Evolutionary conservation across 1,140 invertebrate species (phyloP).

Genomic region (Colletes gigas): DNA sequence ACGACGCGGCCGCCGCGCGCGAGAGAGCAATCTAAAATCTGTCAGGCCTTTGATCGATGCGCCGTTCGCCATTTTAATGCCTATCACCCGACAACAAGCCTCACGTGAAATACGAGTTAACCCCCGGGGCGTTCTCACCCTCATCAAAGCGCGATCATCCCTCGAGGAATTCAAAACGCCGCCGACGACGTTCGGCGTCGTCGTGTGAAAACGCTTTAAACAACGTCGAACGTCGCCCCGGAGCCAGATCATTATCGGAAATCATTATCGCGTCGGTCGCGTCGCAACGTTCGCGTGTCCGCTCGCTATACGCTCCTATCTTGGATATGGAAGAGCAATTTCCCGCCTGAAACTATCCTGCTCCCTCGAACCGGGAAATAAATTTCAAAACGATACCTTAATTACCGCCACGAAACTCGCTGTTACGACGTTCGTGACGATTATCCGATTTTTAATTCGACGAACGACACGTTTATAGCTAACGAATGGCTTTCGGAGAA

Average conservation of each 20-base stretch:
- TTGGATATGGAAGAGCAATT: not conserved
- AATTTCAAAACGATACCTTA: conserved; percentile 1
- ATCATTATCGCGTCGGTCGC: conserved; percentile 49
- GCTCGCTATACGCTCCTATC: not conserved
- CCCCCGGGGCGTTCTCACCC: conserved; percentile 74
- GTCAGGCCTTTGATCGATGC: conserved; percentile 80
- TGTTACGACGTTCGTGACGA: not conserved
- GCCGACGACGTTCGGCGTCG: conserved; percentile 6
- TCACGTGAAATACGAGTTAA: conserved; percentile 78
- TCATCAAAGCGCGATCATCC: conserved; percentile 77
- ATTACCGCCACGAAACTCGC: not conserved
- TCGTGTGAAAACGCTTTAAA: conserved; percentile 76
- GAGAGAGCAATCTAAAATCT: conserved; percentile 79
- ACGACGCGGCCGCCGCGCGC: conserved; percentile 50
- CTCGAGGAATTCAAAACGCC: conserved; percentile 77
- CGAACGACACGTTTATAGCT: not conserved
- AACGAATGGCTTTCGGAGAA: too few relatives aligned
- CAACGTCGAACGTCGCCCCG: conserved; percentile 33
- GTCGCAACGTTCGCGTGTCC: not conserved
- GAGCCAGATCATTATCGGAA: conserved; percentile 51
- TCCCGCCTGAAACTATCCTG: not conserved
- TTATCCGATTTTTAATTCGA: conserved; percentile 7
- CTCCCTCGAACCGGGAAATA: not conserved
- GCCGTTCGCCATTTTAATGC: conserved; percentile 78
- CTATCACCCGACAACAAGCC: conserved; percentile 76